phyloP scores from a whole-genome alignment of 2,113 vertebrate genomes.

The Cebus imitator region DNA sequence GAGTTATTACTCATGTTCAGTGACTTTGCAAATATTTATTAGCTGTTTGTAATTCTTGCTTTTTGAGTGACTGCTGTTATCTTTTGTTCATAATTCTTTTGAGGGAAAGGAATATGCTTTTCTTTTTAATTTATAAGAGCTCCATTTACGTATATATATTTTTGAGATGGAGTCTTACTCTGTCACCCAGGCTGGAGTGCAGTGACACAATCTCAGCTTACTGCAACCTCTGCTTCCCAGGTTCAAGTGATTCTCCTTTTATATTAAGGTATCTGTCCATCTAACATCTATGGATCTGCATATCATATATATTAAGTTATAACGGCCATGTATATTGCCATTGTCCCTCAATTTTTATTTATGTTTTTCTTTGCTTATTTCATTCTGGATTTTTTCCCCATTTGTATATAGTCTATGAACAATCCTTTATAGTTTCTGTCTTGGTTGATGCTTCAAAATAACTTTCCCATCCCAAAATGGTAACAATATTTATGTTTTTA shows the following conservation, averaged over 20 bases:
- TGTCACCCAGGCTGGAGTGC: no score
- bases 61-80: neutral
- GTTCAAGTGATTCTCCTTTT: neutral
- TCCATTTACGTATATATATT: neutral
- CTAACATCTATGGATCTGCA: neutral
- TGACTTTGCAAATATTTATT: neutral
- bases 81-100: neutral
- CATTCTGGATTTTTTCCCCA: neutral
- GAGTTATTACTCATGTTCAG: neutral
- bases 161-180: no score
- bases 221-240: no score
- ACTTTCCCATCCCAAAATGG: neutral
- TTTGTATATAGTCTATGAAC: neutral
- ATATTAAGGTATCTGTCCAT: neutral
- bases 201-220: no score
- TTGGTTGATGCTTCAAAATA: neutral
- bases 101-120: neutral
- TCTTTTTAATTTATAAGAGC: neutral
- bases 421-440: neutral
- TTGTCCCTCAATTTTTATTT: neutral
- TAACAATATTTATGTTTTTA: neutral
- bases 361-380: neutral
- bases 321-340: neutral
- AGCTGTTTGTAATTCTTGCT: neutral
- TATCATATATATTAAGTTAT: neutral